Evolutionary conservation across 2,113 vertebrate genomes (phyloP), one percentile per base, ranked within the genome.

Genomic region (Strix aluco): DNA sequence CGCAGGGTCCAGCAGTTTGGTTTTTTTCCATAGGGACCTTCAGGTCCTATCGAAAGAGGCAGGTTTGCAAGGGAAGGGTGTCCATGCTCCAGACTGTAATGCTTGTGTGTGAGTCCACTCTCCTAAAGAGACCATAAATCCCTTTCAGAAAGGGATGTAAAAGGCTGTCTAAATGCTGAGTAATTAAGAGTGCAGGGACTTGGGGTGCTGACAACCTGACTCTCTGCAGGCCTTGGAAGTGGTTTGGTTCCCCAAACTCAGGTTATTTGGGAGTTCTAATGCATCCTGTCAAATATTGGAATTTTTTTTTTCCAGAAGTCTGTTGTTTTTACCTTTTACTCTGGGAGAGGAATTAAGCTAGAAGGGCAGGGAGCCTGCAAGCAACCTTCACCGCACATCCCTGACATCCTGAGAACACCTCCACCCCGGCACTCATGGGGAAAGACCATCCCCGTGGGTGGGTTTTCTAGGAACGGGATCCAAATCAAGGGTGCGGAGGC

Each of bases 341-440:
- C 23, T 70, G 12, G 18, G 49, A 65, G 44, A 49, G 4, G 18
- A 22, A 11, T 63, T 58, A 47, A 84, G n/a, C 34, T 78, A 7
- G 23, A 65, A 55, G 51, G 30, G 32, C 36, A 66, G 61, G 29
- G 34, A 80, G 36, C 22, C 42, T 57, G 18, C 40, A 59, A 2
- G 1, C 49, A 89, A 13, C 27, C 26, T 58, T 49, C 18, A 21
- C 13, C 2, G 4, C 6, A 1, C 1, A 1, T 40, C 62, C 26
- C 10, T 72, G 34, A 29, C 49, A 27, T 49, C 25, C 75, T 6
- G 8, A 57, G 49, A 66, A 9, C 22, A 34, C 12, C 49, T 57
- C 11, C 61, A 29, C 57, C 36, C 51, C 0, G 0, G 2, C 2
- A 2, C 17, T 40, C 34, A 4, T 38, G 36, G 42, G 12, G 4